Percentiles rank a stretch among this genome's conserved stretches.
phyloP scores from a whole-genome alignment of 2,888 invertebrate species.

The Catocala sponsa region DNA sequence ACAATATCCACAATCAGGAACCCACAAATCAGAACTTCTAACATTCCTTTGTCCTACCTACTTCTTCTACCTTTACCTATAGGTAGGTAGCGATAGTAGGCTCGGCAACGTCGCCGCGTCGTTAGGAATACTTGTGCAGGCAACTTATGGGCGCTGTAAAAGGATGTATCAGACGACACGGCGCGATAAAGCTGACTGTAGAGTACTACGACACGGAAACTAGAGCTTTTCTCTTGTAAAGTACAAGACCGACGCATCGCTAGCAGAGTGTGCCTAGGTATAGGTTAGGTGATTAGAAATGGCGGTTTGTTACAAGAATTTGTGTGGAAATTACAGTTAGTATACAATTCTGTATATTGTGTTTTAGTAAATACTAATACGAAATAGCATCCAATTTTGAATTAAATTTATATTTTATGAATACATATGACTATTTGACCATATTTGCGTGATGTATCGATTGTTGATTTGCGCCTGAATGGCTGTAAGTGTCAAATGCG shows the following conservation, averaged over 20 bases:
- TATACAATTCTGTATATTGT: no score
- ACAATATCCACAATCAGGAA: slow-evolving; percentile 38
- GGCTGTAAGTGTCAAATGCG: no score
- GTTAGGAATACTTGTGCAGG: slow-evolving; percentile 66
- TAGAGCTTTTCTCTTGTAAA: slow-evolving; percentile 51
- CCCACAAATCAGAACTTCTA: slow-evolving; percentile 39
- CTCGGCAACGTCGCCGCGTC: slow-evolving; percentile 22
- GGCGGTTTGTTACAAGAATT: slow-evolving; percentile 26
- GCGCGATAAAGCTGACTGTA: slow-evolving; percentile 71
- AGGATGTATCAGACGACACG: slow-evolving; percentile 74
- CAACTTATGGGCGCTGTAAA: slow-evolving; percentile 73
- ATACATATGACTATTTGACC: no score
- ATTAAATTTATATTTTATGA: no score
- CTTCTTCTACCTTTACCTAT: slow-evolving; percentile 31
- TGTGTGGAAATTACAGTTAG: neutral
- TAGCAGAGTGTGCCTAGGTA: slow-evolving; percentile 24
- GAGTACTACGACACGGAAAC: slow-evolving; percentile 69
- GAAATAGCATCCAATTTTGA: no score
- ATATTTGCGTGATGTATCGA: no score
- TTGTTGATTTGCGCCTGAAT: no score
- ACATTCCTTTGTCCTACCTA: slow-evolving; percentile 41
- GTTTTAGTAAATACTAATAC: no score
- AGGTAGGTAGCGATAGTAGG: slow-evolving; percentile 53
- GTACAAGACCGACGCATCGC: slow-evolving; percentile 23
- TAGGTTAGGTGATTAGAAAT: slow-evolving; percentile 20